Conservation (phyloP, 2,797 vertebrate genomes). For the Gambelia wislizenii region DNA sequence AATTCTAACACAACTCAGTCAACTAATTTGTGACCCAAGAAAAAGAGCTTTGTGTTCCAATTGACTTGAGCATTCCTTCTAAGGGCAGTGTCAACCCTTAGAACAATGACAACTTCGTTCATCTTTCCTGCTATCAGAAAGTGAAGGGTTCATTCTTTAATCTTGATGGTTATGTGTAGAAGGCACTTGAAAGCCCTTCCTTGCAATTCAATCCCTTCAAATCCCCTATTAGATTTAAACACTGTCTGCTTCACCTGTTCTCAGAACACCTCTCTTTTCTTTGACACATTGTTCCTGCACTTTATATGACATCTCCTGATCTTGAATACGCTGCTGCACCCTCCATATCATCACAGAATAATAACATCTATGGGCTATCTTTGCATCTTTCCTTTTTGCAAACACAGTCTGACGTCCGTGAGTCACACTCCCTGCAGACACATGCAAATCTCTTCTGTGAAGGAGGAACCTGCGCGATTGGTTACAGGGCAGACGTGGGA, state of each 20-base stretch:
- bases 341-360: conserved; percentile 20
- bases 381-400: conserved; percentile 15
- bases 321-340: neutral
- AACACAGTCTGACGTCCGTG: neutral
- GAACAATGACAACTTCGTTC: conserved; percentile 70
- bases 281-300: conserved; percentile 36
- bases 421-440: neutral
- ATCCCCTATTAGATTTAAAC: conserved; percentile 56
- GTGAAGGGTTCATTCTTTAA: conserved; percentile 61
- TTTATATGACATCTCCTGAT: conserved; percentile 21
- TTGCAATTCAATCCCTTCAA: conserved; percentile 52
- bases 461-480: neutral
- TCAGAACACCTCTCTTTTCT: conserved; percentile 24
- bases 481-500: neutral
- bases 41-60: conserved; percentile 60
- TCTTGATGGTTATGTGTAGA: conserved; percentile 37
- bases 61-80: conserved; percentile 59
- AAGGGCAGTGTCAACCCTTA: conserved; percentile 43
- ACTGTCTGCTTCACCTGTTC: conserved; percentile 47
- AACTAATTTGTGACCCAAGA: conserved; percentile 56
- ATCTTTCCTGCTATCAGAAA: conserved; percentile 57
- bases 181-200: conserved; percentile 63
- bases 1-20: conserved; percentile 40
- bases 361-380: conserved; percentile 33
- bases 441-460: neutral